Evolutionary conservation across 2,888 invertebrate genomes (phyloP).

Genomic region (Liodrosophila aerea): DNA sequence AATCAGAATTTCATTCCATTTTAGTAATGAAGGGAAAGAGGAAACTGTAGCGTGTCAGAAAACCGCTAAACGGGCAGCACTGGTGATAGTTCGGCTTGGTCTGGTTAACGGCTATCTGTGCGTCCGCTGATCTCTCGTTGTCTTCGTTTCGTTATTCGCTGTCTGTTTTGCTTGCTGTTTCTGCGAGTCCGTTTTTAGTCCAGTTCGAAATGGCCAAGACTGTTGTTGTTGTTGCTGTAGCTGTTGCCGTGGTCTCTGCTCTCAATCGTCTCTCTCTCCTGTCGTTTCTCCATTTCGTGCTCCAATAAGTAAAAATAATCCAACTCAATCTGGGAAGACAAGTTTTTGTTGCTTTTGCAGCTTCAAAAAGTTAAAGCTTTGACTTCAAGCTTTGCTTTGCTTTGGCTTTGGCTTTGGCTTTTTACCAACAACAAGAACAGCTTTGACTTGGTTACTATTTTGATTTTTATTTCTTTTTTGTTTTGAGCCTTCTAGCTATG

Average conservation of each 20-base stretch:
- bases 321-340: constrained; percentile 75
- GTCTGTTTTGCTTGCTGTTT: constrained; percentile 49
- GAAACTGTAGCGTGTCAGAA: too few species aligned
- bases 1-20: too few species aligned
- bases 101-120: constrained; percentile 30
- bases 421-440: constrained; percentile 2
- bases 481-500: constrained; percentile 1
- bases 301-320: constrained; percentile 66
- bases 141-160: too few species aligned
- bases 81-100: too few species aligned
- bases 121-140: constrained; percentile 32
- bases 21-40: too few species aligned
- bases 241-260: constrained; percentile 36
- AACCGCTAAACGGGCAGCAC: too few species aligned
- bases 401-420: not conserved
- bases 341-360: constrained; percentile 57
- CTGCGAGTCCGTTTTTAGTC: constrained; percentile 67
- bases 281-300: constrained; percentile 33
- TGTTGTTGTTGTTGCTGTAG: constrained; percentile 33
- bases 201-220: constrained; percentile 70
- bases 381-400: constrained; percentile 37
- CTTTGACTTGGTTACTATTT: constrained; percentile 38
- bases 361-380: constrained; percentile 44
- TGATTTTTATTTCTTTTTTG: constrained; percentile 44
- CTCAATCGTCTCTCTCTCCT: constrained; percentile 23